Conservation (phyloP, 2,113 vertebrate genomes). For the Chaetops frenatus region DNA sequence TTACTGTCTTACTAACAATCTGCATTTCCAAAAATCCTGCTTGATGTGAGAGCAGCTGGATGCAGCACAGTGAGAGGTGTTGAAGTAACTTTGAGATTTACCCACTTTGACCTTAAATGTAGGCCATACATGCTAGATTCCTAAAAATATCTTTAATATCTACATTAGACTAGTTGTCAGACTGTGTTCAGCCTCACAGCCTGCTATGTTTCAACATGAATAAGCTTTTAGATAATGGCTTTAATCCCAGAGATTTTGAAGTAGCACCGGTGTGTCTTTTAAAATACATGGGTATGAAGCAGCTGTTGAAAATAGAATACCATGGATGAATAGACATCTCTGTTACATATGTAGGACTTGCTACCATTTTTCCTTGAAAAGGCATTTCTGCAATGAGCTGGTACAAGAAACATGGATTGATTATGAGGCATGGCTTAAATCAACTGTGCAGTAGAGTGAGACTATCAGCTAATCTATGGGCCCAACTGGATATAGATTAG, state of each 20-base stretch:
- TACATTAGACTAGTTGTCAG: not conserved
- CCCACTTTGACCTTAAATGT: not conserved
- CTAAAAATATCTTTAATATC: slow-evolving; percentile 35
- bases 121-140: not conserved
- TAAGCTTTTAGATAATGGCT: not conserved
- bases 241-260: slow-evolving; percentile 41
- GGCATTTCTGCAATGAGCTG: not conserved
- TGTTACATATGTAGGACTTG: not conserved
- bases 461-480: no score
- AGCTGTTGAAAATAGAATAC: slow-evolving; percentile 41
- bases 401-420: not conserved
- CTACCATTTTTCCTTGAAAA: not conserved
- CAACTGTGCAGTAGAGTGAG: not conserved
- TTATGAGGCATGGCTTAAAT: not conserved
- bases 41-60: not conserved
- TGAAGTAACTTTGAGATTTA: not conserved
- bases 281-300: not conserved
- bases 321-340: not conserved
- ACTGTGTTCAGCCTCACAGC: not conserved
- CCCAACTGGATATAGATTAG: not conserved
- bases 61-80: not conserved
- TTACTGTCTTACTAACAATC: not conserved
- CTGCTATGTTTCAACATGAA: slow-evolving; percentile 8
- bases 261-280: not conserved
- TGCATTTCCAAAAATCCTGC: not conserved